Conservation (phyloP, 2,888 invertebrate genomes). For the Spialia ferax region DNA sequence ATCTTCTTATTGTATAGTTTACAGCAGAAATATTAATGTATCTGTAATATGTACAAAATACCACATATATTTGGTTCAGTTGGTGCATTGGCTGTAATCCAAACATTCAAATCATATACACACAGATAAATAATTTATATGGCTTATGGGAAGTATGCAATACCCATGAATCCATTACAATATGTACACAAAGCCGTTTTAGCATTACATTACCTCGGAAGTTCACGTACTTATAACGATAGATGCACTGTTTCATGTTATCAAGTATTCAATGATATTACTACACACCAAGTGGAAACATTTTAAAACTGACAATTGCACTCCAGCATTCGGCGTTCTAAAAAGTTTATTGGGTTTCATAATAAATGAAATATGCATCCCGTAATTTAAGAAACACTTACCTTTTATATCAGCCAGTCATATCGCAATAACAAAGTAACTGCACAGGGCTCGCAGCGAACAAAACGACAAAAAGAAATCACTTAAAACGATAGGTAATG, state of each 20-base stretch:
- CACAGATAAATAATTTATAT: conserved; percentile 29
- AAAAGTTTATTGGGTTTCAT: not conserved
- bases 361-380: not conserved
- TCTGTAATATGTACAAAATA: not conserved
- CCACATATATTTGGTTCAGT: conserved; percentile 11
- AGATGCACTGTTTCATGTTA: conserved; percentile 12
- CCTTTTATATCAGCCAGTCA: conserved; percentile 13
- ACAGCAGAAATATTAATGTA: not conserved
- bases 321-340: not conserved
- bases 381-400: conserved; percentile 11
- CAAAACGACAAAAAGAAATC: conserved; percentile 58
- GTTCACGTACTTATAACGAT: conserved; percentile 53
- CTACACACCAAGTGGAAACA: conserved; percentile 38
- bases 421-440: conserved; percentile 32
- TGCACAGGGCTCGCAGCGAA: conserved; percentile 26
- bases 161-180: conserved; percentile 12
- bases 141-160: conserved; percentile 23
- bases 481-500: conserved; percentile 52
- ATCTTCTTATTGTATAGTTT: not conserved
- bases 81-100: conserved; percentile 48
- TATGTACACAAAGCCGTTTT: conserved; percentile 55
- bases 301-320: conserved; percentile 2
- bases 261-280: conserved; percentile 41
- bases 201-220: conserved; percentile 64
- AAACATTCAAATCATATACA: conserved; percentile 44